Conservation (phyloP, 2,888 invertebrate genomes). For the Drosophila percnosoma region DNA sequence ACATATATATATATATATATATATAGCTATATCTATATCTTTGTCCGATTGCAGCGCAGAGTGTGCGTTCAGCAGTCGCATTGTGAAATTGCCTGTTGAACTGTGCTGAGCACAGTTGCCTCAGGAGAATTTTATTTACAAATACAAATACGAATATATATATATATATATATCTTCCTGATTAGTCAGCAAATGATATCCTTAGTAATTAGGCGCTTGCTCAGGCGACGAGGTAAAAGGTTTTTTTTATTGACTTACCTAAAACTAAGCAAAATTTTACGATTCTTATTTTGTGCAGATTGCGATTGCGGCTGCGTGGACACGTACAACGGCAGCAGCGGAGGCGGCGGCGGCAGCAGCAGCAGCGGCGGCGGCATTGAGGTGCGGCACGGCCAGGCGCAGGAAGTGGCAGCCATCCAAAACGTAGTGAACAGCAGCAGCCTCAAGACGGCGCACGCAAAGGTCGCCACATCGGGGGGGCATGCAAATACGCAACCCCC, state of each 20-base stretch:
- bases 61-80: slow-evolving; percentile 50
- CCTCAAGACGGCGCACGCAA: slow-evolving; percentile 85
- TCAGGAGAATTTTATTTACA: slow-evolving; percentile 47
- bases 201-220: slow-evolving; percentile 48
- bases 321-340: slow-evolving; percentile 69
- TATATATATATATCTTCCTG: neutral
- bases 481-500: slow-evolving; percentile 86
- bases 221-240: slow-evolving; percentile 44
- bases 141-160: neutral
- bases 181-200: slow-evolving; percentile 45
- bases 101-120: slow-evolving; percentile 18
- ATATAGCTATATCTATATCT: slow-evolving; percentile 10
- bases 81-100: slow-evolving; percentile 62
- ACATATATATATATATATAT: slow-evolving; percentile 16
- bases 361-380: slow-evolving; percentile 29
- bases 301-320: slow-evolving; percentile 85
- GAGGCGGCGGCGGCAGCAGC: slow-evolving; percentile 43
- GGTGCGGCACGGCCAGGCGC: slow-evolving; percentile 48
- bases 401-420: slow-evolving; percentile 39
- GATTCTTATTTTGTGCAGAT: slow-evolving; percentile 41
- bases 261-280: neutral
- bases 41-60: slow-evolving; percentile 30
- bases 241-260: neutral
- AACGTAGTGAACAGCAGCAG: slow-evolving; percentile 74
- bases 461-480: slow-evolving; percentile 85